These are phyloP conservation scores for Acromyrmex echinatior DNA, from an alignment of 1,140 invertebrate species.

Conservation along the genomic window DNA sequence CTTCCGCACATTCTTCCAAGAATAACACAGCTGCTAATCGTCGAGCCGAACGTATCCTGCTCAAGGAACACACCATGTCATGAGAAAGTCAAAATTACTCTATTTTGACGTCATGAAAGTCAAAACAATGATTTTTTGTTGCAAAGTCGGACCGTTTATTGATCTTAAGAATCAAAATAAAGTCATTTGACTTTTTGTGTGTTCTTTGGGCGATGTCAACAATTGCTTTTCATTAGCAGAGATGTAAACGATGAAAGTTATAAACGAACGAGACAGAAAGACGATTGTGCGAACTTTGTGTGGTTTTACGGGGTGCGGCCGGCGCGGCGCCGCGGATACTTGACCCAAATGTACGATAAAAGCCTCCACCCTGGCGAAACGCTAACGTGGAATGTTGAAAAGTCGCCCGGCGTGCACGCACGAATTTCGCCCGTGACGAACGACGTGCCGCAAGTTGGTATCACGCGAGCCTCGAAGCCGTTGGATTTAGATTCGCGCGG, in stretches of 20 bases:
- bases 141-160: too few relatives aligned
- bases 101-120: too few relatives aligned
- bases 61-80: too few relatives aligned
- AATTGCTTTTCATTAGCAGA: conserved; percentile 46
- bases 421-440: conserved; percentile 32
- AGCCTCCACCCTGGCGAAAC: background rate
- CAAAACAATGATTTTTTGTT: too few relatives aligned
- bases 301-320: conserved; percentile 42
- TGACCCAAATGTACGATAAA: conserved; percentile 54
- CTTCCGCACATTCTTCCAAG: background rate
- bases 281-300: conserved; percentile 22
- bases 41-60: background rate
- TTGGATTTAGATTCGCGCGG: conserved; percentile 44
- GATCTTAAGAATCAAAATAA: too few relatives aligned
- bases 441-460: background rate
- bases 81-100: too few relatives aligned
- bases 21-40: background rate
- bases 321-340: background rate
- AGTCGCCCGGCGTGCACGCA: conserved; percentile 24
- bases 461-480: conserved; percentile 44
- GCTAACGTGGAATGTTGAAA: conserved; percentile 4
- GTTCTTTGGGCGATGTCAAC: background rate
- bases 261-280: conserved; percentile 13
- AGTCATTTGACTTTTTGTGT: too few relatives aligned
- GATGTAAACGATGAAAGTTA: background rate